phyloP scores from a whole-genome alignment of 2,888 invertebrate species.

The Linnaemya vulpina region DNA sequence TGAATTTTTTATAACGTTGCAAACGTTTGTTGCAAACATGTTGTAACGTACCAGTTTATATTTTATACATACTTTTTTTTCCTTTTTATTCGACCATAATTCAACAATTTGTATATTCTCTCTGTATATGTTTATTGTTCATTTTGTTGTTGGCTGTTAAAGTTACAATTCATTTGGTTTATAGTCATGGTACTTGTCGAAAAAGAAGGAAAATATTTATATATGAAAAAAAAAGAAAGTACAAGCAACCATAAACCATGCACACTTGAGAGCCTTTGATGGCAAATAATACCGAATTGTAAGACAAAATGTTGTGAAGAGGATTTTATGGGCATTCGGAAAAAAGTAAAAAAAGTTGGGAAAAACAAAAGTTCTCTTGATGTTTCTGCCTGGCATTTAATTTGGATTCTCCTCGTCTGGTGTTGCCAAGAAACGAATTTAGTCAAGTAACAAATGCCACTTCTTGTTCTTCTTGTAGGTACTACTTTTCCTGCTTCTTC shows the following conservation, averaged over 20 bases:
- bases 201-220: neutral
- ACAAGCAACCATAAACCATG: slow-evolving; percentile 29
- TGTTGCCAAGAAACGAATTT: slow-evolving; percentile 34
- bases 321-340: slow-evolving; percentile 59
- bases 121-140: neutral
- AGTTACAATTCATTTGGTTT: slow-evolving; percentile 34
- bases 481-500: too few relatives aligned
- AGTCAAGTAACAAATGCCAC: slow-evolving; percentile 27
- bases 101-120: slow-evolving; percentile 51
- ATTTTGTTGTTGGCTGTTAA: slow-evolving; percentile 14
- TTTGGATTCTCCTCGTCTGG: slow-evolving; percentile 11
- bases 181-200: slow-evolving; percentile 4
- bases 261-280: slow-evolving; percentile 61
- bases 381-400: slow-evolving; percentile 36
- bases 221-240: neutral
- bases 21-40: slow-evolving; percentile 80
- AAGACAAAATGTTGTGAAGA: slow-evolving; percentile 66
- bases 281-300: slow-evolving; percentile 61
- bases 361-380: slow-evolving; percentile 29
- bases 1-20: slow-evolving; percentile 78
- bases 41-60: slow-evolving; percentile 37
- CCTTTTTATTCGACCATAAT: slow-evolving; percentile 23
- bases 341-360: slow-evolving; percentile 3
- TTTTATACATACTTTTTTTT: neutral
- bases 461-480: neutral